A percentile compares a stretch with the other conserved stretches of the same genome.
Conservation (phyloP, 2,888 invertebrate species). For the Brachypterus glaber region DNA sequence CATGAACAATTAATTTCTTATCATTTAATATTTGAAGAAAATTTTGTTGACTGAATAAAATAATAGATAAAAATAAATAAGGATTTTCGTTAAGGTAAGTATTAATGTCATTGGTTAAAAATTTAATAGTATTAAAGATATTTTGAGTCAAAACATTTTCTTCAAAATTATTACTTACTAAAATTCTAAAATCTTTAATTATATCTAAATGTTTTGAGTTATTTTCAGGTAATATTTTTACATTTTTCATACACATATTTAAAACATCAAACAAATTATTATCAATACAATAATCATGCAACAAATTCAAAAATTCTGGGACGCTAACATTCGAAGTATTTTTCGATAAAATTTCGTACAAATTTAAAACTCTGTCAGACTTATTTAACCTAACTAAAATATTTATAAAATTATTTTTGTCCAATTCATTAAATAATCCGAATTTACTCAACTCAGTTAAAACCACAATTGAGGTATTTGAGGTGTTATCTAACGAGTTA, state of each 20-base stretch:
- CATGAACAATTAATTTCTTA: constrained; percentile 20
- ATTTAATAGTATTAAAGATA: constrained; percentile 47
- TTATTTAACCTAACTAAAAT: constrained; percentile 53
- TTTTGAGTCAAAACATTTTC: constrained; percentile 41
- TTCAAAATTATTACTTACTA: constrained; percentile 36
- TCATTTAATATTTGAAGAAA: constrained; percentile 21
- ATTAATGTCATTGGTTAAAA: constrained; percentile 45
- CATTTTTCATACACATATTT: constrained; percentile 45
- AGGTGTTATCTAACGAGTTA: constrained; percentile 42
- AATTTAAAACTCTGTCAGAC: constrained; percentile 45
- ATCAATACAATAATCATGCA: constrained; percentile 46
- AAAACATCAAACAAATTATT: constrained; percentile 46
- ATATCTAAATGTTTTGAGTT: constrained; percentile 46
- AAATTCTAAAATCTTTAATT: constrained; percentile 46
- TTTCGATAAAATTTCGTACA: constrained; percentile 45
- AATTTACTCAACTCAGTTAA: constrained; percentile 53
- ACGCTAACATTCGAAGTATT: constrained; percentile 32
- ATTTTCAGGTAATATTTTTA: constrained; percentile 22
- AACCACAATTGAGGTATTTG: constrained; percentile 49
- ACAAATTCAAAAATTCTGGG: constrained; percentile 45
- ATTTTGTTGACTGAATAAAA: constrained; percentile 39
- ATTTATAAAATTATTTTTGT: constrained; percentile 46
- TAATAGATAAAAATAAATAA: constrained; percentile 48
- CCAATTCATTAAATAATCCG: constrained; percentile 54
- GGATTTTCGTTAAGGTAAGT: constrained; percentile 50